Conservation (phyloP, 2,797 vertebrate genomes). For the Gambusia yucatana region DNA sequence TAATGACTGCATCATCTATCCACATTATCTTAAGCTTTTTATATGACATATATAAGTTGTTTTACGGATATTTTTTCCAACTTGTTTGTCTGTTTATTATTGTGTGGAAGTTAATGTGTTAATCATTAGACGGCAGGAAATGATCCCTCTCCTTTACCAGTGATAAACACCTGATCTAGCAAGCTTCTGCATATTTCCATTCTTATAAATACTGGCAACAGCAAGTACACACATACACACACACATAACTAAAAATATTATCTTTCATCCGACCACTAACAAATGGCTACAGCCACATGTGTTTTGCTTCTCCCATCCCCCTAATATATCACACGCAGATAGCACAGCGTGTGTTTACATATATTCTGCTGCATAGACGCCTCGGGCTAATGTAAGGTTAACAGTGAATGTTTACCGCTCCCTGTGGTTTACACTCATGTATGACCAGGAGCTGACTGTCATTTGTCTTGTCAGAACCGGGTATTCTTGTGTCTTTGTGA, state of each 20-base stretch:
- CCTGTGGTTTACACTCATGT: slow-evolving; percentile 42
- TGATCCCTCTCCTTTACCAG: slow-evolving; percentile 21
- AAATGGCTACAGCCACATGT: neutral
- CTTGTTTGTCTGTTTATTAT: slow-evolving; percentile 24
- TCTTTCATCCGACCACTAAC: slow-evolving; percentile 7
- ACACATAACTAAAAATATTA: slow-evolving; percentile 5
- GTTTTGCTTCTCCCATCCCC: slow-evolving; percentile 18
- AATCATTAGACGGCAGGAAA: slow-evolving; percentile 39
- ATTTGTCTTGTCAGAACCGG: slow-evolving; percentile 72
- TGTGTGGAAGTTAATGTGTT: slow-evolving; percentile 56
- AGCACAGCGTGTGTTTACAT: slow-evolving; percentile 48
- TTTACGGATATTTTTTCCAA: neutral
- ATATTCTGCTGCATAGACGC: slow-evolving; percentile 46
- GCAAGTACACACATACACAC: slow-evolving; percentile 14
- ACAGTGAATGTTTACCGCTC: slow-evolving; percentile 62
- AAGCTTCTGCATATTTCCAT: slow-evolving; percentile 4
- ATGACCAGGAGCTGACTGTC: slow-evolving; percentile 56
- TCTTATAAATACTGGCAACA: neutral
- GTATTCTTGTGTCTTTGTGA: slow-evolving; percentile 30
- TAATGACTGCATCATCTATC: neutral
- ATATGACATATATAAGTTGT: neutral
- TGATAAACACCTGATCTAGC: slow-evolving; percentile 43
- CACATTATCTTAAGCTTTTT: neutral
- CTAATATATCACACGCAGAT: slow-evolving; percentile 16
- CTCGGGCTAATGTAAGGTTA: slow-evolving; percentile 72